Evolutionary conservation across 2,113 vertebrate species (phyloP), one percentile per base, ranked within the genome.

Genomic region (Toxotes jaculatrix): DNA sequence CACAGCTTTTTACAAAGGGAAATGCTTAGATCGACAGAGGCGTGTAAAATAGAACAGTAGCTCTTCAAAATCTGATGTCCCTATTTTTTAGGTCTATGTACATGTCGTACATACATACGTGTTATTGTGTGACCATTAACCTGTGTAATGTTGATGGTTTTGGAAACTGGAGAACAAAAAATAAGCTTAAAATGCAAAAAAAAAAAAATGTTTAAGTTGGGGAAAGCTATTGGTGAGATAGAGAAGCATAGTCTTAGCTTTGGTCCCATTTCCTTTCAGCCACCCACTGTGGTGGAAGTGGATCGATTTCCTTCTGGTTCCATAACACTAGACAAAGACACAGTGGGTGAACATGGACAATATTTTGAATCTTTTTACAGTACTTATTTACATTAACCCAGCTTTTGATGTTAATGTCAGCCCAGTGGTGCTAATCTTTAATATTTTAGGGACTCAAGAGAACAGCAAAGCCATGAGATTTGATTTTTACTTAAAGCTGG

Each of bases 1-100:
- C 68, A 80, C 67, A 74, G 82, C 55, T 88, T 88, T 90, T 87
- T 72, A 81, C 72, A 91, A 94, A 93, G 86, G 89, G 92, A 92
- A 83, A 71, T n/a, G 4, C 86, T 81, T 76, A 66, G 65, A 69
- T 57, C 16, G 36, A n/a, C 34, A 40, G 62, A 84, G 32, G 69
- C 73, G 1, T 94, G 91, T 94, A 92, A 85, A 85, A 90, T 87
- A 90, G 27, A 27, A 59, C 56, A 16, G 23, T 55, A 79, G 63
- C 53, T 76, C 64, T 79, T 81, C 59, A 72, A 65, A 81, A 77
- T 60, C 42, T 47, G 0, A 70, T 27, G 56, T 65, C 31, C 59
- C 40, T 19, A 21, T 79, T 40, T 65, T 86, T 23, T 76, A 74
- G 43, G 38, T 73, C 12, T 72, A 21, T 75, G 84, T 89, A 88